Evolutionary conservation across 37 sponge, comb jelly and placozoan genomes (phyloP), one percentile per base, ranked within the genome.

Genomic region (Eunapius fragilis): DNA sequence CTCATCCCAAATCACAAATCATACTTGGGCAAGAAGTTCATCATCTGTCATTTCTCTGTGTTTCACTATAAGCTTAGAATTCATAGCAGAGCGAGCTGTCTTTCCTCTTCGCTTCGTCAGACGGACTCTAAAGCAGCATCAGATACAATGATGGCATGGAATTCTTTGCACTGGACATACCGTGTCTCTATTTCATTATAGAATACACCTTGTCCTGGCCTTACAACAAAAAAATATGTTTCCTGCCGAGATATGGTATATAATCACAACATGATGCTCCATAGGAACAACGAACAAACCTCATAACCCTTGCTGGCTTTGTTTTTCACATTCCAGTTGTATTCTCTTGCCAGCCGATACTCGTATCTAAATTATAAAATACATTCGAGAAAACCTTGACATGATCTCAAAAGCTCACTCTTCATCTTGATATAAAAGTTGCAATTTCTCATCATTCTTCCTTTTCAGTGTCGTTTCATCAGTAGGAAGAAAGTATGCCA

Each of bases 251-350:
- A 41, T 41, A 6, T 6, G 6, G 6, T 41, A 41, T 6, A 83
- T 38, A 75, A 67, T 70, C 75, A 84, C 76, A 75, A 22, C 77
- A 47, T 69, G 22, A 2, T 26, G 72, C 68, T 37, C 37, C 31
- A 9, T 28, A 27, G 72, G 30, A 71, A 48, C 36, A 67, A 72
- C 2, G 30, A 48, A 50, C 67, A 3, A 76, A 95, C 96, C 87
- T 96, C 99, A 87, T 88, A 98, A 48, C 97, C 99, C 80, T 98
- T 96, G 69, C 94, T 93, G 70, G 92, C 88, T 84, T 98, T 96
- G 74, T 95, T 98, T 77, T 96, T 94, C 19, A 99, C 95, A 72
- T 87, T 97, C 99, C 99, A 99, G 79, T 99, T 99, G 85, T 99
- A 99, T 82, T 99, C 99, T 68, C 93, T 82, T 34, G 94, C 86